Conservation (phyloP, 2,888 invertebrate genomes). For the Leptothorax acervorum region DNA sequence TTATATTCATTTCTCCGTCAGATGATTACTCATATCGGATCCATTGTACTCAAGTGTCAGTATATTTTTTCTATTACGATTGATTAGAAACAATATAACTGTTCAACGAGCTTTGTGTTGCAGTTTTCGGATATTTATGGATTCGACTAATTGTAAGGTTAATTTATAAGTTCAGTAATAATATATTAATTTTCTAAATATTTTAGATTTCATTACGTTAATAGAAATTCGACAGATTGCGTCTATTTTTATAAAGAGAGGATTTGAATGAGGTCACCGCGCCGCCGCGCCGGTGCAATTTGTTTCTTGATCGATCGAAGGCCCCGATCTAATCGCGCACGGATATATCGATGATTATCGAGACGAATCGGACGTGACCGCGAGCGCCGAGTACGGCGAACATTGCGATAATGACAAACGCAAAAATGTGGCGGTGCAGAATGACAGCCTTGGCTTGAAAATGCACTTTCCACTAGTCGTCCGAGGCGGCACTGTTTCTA, state of each 20-base stretch:
- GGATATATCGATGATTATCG: conserved; percentile 38
- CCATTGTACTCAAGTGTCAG: background rate
- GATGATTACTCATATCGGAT: background rate
- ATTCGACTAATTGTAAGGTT: background rate
- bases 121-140: background rate
- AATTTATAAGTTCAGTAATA: background rate
- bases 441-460: conserved; percentile 72
- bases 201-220: background rate
- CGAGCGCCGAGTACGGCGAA: conserved; percentile 54
- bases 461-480: conserved; percentile 72
- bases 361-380: conserved; percentile 53
- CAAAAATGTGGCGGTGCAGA: conserved; percentile 32
- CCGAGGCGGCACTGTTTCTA: conserved; percentile 70
- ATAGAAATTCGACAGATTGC: background rate
- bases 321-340: conserved; percentile 31
- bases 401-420: conserved; percentile 37
- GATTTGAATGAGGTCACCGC: background rate
- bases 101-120: background rate
- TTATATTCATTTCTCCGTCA: background rate
- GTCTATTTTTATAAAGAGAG: background rate
- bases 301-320: conserved; percentile 14
- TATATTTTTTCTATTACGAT: background rate
- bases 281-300: background rate
- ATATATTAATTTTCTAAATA: background rate
- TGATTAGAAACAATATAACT: background rate